phyloP scores from a whole-genome alignment of 2,797 vertebrate genomes.

The Galaxias olidus region DNA sequence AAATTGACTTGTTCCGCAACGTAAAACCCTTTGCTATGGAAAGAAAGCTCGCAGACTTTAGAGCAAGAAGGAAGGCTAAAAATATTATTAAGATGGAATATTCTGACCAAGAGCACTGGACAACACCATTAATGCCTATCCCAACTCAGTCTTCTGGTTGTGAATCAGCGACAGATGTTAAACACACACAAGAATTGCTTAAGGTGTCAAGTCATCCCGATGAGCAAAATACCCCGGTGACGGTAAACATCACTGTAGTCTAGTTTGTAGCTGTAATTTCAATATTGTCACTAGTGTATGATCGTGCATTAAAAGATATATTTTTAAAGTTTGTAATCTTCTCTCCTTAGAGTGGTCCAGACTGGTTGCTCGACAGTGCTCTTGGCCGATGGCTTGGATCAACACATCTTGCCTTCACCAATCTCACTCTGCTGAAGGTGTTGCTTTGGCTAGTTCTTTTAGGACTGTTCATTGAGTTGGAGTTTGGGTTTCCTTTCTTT shows the following conservation, averaged over 20 bases:
- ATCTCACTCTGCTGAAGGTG: conserved; percentile 80
- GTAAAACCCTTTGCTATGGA: conserved; percentile 61
- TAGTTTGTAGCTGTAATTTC: neutral
- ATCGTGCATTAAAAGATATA: neutral
- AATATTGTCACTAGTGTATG: neutral
- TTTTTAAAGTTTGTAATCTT: neutral
- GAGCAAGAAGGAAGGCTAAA: conserved; percentile 67
- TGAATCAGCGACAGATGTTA: conserved; percentile 6
- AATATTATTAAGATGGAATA: neutral
- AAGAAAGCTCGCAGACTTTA: conserved; percentile 73
- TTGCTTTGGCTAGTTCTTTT: conserved; percentile 91
- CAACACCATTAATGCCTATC: neutral
- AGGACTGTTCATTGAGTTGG: conserved; percentile 87
- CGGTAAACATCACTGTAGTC: conserved; percentile 34
- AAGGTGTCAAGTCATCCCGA: neutral
- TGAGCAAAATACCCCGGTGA: neutral
- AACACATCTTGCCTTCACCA: conserved; percentile 57
- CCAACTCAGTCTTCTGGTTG: neutral
- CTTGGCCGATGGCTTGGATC: conserved; percentile 68
- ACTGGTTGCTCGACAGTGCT: conserved; percentile 69
- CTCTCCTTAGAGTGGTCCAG: conserved; percentile 45
- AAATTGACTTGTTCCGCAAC: neutral
- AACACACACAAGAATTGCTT: neutral
- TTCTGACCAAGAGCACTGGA: neutral
- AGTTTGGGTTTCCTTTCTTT: conserved; percentile 89